Evolutionary conservation across 2,888 invertebrate species (phyloP).

Genomic region (Eretmocerus hayati): DNA sequence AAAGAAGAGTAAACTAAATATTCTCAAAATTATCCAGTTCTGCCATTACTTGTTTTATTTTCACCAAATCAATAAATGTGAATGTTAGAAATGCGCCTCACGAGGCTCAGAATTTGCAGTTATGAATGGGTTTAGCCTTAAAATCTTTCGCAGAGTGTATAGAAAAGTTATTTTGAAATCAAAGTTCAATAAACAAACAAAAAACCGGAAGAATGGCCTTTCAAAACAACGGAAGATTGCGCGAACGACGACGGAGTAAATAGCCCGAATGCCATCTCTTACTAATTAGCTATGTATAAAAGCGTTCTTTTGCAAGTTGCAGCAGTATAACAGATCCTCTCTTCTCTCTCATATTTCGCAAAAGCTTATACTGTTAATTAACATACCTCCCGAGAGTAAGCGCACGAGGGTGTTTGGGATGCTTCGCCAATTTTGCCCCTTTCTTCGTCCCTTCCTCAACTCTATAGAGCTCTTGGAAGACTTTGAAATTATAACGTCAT

Average conservation of each 20-base stretch:
- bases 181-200: too few relatives aligned
- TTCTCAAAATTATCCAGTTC: too few relatives aligned
- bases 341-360: constrained; percentile 27
- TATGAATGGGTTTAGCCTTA: too few relatives aligned
- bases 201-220: too few relatives aligned
- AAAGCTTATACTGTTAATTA: constrained; percentile 45
- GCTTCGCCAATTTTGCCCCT: constrained; percentile 5
- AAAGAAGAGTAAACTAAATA: too few relatives aligned
- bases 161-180: too few relatives aligned
- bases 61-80: too few relatives aligned
- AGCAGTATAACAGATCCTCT: background rate
- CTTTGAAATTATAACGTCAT: constrained; percentile 8
- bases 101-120: too few relatives aligned
- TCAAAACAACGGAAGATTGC: too few relatives aligned
- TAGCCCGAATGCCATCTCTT: constrained; percentile 37
- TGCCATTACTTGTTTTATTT: too few relatives aligned
- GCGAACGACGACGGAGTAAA: constrained; percentile 33
- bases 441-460: background rate
- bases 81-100: too few relatives aligned
- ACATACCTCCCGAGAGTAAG: constrained; percentile 34
- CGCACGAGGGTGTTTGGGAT: constrained; percentile 24
- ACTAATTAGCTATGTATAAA: constrained; percentile 44
- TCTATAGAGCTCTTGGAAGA: constrained; percentile 8
- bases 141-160: too few relatives aligned
- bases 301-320: constrained; percentile 28